These are phyloP conservation scores for Alitta virens DNA, from an alignment of 2,888 invertebrate species.

Conservation along the genomic window DNA sequence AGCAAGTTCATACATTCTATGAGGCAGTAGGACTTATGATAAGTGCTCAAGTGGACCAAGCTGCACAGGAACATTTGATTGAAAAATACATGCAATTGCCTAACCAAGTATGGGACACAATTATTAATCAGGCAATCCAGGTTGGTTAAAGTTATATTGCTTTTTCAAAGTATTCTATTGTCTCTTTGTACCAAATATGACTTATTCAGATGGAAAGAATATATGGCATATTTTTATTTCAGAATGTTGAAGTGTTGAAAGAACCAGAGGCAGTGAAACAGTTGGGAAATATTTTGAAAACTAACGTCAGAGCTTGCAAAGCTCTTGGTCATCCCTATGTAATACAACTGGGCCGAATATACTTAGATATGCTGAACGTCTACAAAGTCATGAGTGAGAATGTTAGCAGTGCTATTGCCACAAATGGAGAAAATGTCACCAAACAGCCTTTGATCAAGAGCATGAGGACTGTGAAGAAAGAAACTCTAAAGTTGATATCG, in stretches of 20 bases:
- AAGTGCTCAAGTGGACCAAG: slow-evolving; percentile 87
- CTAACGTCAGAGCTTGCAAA: slow-evolving; percentile 98
- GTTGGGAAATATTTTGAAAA: slow-evolving; percentile 95
- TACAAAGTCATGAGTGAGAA: slow-evolving; percentile 80
- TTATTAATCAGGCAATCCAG: slow-evolving; percentile 92
- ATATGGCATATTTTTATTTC: no score
- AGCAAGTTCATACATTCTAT: slow-evolving; percentile 97
- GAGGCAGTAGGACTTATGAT: slow-evolving; percentile 99
- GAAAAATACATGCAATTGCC: slow-evolving; percentile 97
- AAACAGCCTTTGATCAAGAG: slow-evolving; percentile 96
- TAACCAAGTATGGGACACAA: slow-evolving; percentile 97
- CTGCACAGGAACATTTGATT: slow-evolving; percentile 88
- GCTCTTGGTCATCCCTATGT: slow-evolving; percentile 96
- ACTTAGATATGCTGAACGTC: slow-evolving; percentile 98
- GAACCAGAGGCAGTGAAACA: slow-evolving; percentile 96
- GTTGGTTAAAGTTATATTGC: slow-evolving; percentile 43
- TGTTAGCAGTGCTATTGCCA: slow-evolving; percentile 69
- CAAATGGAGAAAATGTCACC: slow-evolving; percentile 94
- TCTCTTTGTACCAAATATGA: no score
- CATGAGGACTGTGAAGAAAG: slow-evolving; percentile 98
- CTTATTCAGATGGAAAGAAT: no score
- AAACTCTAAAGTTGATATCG: slow-evolving; percentile 93
- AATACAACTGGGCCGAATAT: slow-evolving; percentile 90
- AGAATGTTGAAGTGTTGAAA: slow-evolving; percentile 92
- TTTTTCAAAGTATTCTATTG: no score